Conservation (phyloP, 2,888 invertebrate species). For the Drosophila niveifrons region DNA sequence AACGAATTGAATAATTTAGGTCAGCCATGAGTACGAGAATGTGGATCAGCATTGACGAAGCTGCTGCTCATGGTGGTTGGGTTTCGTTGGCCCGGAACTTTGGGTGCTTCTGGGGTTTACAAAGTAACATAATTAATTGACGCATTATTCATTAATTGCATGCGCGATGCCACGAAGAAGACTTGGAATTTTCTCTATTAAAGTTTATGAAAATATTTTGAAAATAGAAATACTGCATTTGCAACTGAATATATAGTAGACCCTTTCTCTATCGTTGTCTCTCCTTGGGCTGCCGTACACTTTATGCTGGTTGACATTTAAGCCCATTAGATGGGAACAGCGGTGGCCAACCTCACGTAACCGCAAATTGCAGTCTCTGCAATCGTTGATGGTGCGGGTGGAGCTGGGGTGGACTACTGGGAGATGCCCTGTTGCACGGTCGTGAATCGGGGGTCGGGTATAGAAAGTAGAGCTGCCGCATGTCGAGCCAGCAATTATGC, state of each 20-base stretch:
- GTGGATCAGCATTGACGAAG: constrained; percentile 45
- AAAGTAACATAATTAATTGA: constrained; percentile 63
- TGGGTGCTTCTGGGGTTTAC: constrained; percentile 31
- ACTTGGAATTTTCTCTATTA: constrained; percentile 53
- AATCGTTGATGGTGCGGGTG: constrained; percentile 4
- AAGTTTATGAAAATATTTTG: constrained; percentile 75
- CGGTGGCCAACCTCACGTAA: constrained; percentile 45
- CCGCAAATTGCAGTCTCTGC: constrained; percentile 41
- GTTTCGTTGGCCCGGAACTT: constrained; percentile 29
- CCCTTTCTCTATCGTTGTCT: neutral
- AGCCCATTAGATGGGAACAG: constrained; percentile 43
- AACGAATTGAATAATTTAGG: constrained; percentile 84
- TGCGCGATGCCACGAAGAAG: constrained; percentile 35
- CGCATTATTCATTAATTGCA: constrained; percentile 69
- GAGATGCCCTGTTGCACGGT: neutral
- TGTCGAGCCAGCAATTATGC: constrained; percentile 82
- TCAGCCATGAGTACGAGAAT: constrained; percentile 59
- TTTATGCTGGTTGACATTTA: constrained; percentile 83
- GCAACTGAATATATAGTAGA: neutral
- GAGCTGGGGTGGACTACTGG: neutral
- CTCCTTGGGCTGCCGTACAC: neutral
- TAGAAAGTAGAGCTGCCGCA: constrained; percentile 30
- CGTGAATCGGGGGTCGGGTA: constrained; percentile 7
- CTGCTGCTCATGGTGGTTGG: constrained; percentile 37
- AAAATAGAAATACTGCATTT: constrained; percentile 52